Evolutionary conservation across 2,113 vertebrate species (phyloP), one percentile per base, ranked within the genome.

Genomic region (Petrocephalus microphthalmus): DNA sequence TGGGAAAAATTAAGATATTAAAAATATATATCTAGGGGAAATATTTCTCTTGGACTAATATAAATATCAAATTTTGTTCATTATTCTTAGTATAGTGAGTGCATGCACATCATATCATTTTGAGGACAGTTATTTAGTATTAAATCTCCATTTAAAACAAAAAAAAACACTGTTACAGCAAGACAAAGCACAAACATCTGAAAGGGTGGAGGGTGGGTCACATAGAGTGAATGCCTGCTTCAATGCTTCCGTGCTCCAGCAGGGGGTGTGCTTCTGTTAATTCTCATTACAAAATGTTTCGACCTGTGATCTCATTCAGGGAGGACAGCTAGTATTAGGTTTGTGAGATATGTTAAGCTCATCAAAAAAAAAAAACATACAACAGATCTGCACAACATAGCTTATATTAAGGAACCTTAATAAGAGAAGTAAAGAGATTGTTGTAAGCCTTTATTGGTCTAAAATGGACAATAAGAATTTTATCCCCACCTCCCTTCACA

Each of bases 261-360:
- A 91, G 92, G 91, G 90, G 90, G 88, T 87, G 90, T 81, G 81
- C 57, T 89, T 88, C 87, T 89, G 86, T 89, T 89, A 67, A 87
- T 89, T 90, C 64, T 88, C 89, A 52, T 64, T 83, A 71, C 86
- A 52, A 57, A 82, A 49, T 20, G 60, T 83, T 85, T 52, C 49
- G 78, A 42, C 52, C 54, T 86, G 37, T 37, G 33, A 47, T 90
- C 49, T 51, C 37, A 45, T 88, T 90, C 20, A 20, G 53, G 89
- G 56, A 22, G 52, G 67, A 81, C 67, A 20, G 25, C 2, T 37
- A 19, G 37, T 29, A 2, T 42, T 67, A 49, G n/a, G 6, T 60
- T 52, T 64, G 85, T 87, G 49, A 33, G 51, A 49, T 4, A 52
- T 13, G 37, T n/a, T 64, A 45, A 54, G 2, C 20, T 60, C 15